Evolutionary conservation across 1,140 invertebrate genomes (phyloP).

Genomic region (Drosophila mojavensis): DNA sequence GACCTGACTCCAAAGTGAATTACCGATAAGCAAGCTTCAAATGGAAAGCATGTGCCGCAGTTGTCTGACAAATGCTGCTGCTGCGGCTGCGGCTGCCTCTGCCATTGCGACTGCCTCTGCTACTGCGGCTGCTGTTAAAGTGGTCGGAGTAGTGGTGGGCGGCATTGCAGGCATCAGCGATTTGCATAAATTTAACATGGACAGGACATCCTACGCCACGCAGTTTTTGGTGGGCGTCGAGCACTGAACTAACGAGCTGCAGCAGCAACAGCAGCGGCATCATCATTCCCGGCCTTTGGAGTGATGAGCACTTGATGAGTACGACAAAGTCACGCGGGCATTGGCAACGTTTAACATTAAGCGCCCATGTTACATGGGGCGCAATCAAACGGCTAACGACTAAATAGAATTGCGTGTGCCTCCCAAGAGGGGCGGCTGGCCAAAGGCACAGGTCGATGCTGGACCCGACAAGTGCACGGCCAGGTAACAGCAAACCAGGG

Average conservation of each 20-base stretch:
- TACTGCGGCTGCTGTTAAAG: slow-evolving; percentile 5
- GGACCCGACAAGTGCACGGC: slow-evolving; percentile 41
- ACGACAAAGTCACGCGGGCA: slow-evolving; percentile 65
- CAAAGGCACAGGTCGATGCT: not conserved
- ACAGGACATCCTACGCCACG: slow-evolving; percentile 58
- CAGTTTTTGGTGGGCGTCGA: slow-evolving; percentile 57
- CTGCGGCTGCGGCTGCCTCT: not conserved
- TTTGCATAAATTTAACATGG: slow-evolving; percentile 75
- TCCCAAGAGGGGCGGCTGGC: slow-evolving; percentile 16
- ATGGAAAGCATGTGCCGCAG: slow-evolving; percentile 55
- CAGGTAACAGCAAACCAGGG: slow-evolving; percentile 29
- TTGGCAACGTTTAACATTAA: slow-evolving; percentile 78
- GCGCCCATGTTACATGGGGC: slow-evolving; percentile 75
- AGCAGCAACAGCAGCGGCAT: slow-evolving; percentile 15
- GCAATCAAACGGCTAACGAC: slow-evolving; percentile 79
- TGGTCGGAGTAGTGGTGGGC: not conserved
- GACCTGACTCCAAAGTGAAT: slow-evolving; percentile 60
- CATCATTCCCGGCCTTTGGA: not conserved
- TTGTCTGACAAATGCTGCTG: slow-evolving; percentile 22
- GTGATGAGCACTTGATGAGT: slow-evolving; percentile 55
- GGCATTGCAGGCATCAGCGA: slow-evolving; percentile 49
- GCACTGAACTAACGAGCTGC: slow-evolving; percentile 67
- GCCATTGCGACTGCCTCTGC: not conserved
- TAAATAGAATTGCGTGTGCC: slow-evolving; percentile 63
- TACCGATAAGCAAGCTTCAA: slow-evolving; percentile 72